Evolutionary conservation across 2,888 invertebrate genomes (phyloP).

Genomic region (Scotopteryx bipunctaria): DNA sequence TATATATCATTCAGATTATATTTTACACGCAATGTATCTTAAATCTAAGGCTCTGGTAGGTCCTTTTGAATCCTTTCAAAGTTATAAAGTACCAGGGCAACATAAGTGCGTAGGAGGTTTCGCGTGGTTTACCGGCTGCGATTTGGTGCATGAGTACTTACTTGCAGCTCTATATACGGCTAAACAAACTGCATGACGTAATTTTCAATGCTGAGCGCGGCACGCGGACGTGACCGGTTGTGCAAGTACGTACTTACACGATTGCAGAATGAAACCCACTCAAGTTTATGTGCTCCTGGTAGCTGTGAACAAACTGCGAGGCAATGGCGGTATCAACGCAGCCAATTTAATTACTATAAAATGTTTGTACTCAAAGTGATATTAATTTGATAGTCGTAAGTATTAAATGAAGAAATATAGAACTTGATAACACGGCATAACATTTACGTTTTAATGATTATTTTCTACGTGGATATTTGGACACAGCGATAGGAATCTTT

Average conservation of each 20-base stretch:
- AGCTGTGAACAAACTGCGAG: slow-evolving; percentile 41
- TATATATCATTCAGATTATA: background rate
- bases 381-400: background rate
- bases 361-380: background rate
- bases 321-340: slow-evolving; percentile 1
- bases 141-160: slow-evolving; percentile 54
- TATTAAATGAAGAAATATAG: background rate
- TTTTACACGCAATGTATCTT: slow-evolving; percentile 9
- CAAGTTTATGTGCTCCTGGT: slow-evolving; percentile 67
- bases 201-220: slow-evolving; percentile 72
- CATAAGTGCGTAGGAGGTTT: slow-evolving; percentile 57
- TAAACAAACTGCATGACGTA: slow-evolving; percentile 76
- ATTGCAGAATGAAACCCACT: slow-evolving; percentile 62
- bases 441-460: too few relatives aligned
- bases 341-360: slow-evolving; percentile 1
- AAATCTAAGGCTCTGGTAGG: slow-evolving; percentile 25
- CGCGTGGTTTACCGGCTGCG: slow-evolving; percentile 63
- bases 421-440: too few relatives aligned
- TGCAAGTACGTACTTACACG: slow-evolving; percentile 69
- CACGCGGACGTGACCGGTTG: slow-evolving; percentile 67
- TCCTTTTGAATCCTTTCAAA: slow-evolving; percentile 69
- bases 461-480: background rate
- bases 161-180: slow-evolving; percentile 69
- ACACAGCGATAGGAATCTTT: background rate
- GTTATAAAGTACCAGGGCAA: slow-evolving; percentile 64